phyloP scores from a whole-genome alignment of 37 sponge, comb jelly and placozoan genomes.

The Haliclona indistincta region DNA sequence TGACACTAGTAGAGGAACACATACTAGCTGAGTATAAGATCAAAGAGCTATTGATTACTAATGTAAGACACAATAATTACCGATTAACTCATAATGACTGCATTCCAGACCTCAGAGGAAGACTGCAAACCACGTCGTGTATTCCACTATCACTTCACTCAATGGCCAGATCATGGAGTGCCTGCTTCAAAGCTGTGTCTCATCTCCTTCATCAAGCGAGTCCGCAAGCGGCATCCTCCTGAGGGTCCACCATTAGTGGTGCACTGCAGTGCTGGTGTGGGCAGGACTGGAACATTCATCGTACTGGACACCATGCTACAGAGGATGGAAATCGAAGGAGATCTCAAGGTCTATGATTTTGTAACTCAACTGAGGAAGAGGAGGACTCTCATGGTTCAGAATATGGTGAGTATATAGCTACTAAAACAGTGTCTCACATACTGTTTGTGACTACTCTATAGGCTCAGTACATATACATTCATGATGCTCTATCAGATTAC shows the following conservation, averaged over 20 bases:
- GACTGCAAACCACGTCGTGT: slow-evolving; percentile 39
- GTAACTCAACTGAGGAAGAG: slow-evolving; percentile 54
- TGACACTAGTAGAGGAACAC: slow-evolving; percentile 43
- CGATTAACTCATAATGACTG: too few species aligned
- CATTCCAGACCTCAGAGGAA: too few species aligned
- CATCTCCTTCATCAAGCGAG: slow-evolving; percentile 67
- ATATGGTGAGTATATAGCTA: slow-evolving; percentile 55
- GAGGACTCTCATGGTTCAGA: slow-evolving; percentile 76
- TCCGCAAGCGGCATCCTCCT: slow-evolving; percentile 55
- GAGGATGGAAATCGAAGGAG: slow-evolving; percentile 38
- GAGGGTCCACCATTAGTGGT: slow-evolving; percentile 60
- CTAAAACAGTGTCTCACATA: too few species aligned
- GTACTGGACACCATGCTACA: slow-evolving; percentile 78
- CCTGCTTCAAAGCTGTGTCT: slow-evolving; percentile 82
- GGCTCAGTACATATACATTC: too few species aligned
- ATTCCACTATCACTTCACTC: slow-evolving; percentile 56
- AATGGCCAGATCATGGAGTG: slow-evolving; percentile 83
- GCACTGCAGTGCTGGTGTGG: slow-evolving; percentile 93
- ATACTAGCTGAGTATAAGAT: slow-evolving; percentile 72
- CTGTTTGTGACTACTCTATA: too few species aligned
- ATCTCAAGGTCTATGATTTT: slow-evolving; percentile 65
- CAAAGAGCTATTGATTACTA: slow-evolving; percentile 30
- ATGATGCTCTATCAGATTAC: too few species aligned
- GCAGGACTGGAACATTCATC: slow-evolving; percentile 84
- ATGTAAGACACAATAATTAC: slow-evolving; percentile 23